Base-by-base conservation (phyloP, 2,113 vertebrate species). In the Trogon surrucura region DNA sequence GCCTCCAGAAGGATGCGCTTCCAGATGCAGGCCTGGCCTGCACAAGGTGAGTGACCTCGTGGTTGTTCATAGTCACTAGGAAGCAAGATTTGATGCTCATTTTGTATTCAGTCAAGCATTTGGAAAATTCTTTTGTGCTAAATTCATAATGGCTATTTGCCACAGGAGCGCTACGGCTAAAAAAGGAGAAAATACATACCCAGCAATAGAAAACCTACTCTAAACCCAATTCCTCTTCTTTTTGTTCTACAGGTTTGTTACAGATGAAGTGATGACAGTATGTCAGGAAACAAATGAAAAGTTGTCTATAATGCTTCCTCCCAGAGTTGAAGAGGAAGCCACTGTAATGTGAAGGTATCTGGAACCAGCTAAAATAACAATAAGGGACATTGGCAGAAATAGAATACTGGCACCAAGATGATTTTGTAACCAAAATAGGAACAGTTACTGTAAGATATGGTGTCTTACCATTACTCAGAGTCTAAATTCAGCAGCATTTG, bases 31-130 rank as follows among this genome's bases (percentile, higher is more conserved):
- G 79, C 85, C 65, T 83, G 66, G 45, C 54, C 69, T 60, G 62
- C 20, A 16, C 62, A 41, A 67, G 95, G 96, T 97, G 84, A 96
- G 96, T 89, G 53, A 79, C 18, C 26, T 65, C 53, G 36, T 36
- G 36, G 36, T 36, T 36, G 36, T 83, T 89, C 29, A 11, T 13
- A 27, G 34, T 60, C 50, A n/a, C 5, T 51, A 18, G 51, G 38
- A 44, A 71, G 41, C 25, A 34, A 29, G 11, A 34, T 56, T 64
- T 79, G n/a, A 44, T 56, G 19, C 29, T 82, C 16, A 2, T 41
- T 66, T 65, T 44, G 19, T 34, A 19, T 71, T 69, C 22, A 27
- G 2, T 50, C 50, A 80, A 85, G 54, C 14, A 61, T 8, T 58
- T 79, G 30, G 29, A 61, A 88, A 70, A 47, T 2, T 53, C 7